Base-by-base conservation (phyloP, 2,888 invertebrate species). In the Lasioglossum oenotherae region DNA sequence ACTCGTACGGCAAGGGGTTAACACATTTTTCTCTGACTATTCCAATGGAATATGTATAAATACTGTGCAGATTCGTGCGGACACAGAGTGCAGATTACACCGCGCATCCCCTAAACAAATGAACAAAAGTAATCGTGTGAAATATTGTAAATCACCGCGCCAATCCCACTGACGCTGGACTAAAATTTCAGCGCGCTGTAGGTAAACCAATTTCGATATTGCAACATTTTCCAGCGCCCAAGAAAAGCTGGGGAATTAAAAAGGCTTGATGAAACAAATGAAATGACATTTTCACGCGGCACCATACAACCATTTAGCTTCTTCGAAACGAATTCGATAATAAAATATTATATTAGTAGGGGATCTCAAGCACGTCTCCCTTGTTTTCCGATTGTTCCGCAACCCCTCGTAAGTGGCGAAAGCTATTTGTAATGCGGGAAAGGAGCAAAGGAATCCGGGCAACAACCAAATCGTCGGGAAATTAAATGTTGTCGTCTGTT, bases 41-140 rank as follows among this genome's bases (percentile, higher is more conserved):
- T 16, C 16, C 64, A 19, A 64, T 19, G 64, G 16, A 31, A 31
- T 64, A 6, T 16, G 4, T 64, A 8, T 64, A 31, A 60, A 64
- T 8, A 31, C 6, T 3, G 16, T 3, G 16, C 2, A 5, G 0
- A 31, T 6, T 27, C 19, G 6, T 8, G 3, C 31, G 64, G 8
- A 8, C 64, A 8, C 19, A 19, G 60, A 31, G 19, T 1, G 4
- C 4, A 23, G 69, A 35, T 38, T 23, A 19, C 23, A 60, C 27
- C 27, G 14, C 12, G 60, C 27, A 27, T 64, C 35, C 35, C 35
- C 23, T n/a, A 41, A 71, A n/a, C 71, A 71, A 71, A 71, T 71
- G n/a, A 71, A 41, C 23, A 23, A 44, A 72, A 44, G 44, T 72
- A 72, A 72, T n/a, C 72, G 27, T 38, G 72, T 27, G 72, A 44